Percentiles rank a stretch among this genome's conserved stretches.
Conservation (phyloP, 2,888 invertebrate species). For the Drosophila trichaetosa region DNA sequence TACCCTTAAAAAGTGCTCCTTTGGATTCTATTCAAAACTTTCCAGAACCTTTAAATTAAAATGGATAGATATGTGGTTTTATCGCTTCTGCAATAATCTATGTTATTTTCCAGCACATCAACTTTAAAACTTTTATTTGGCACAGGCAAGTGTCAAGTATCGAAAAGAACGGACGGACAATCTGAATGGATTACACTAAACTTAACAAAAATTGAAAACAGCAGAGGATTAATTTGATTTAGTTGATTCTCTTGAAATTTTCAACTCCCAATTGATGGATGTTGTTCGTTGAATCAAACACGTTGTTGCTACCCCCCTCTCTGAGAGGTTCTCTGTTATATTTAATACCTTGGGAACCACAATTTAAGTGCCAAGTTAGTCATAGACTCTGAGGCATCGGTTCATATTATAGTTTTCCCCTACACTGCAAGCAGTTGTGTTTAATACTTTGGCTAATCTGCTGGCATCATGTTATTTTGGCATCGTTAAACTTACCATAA, state of each 20-base stretch:
- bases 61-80: neutral
- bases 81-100: too few relatives aligned
- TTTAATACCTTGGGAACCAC: constrained; percentile 3
- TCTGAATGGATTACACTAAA: neutral
- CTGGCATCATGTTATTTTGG: constrained; percentile 58
- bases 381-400: neutral
- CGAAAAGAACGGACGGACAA: neutral
- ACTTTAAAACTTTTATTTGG: too few relatives aligned
- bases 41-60: neutral
- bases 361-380: constrained; percentile 18
- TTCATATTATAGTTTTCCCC: neutral
- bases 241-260: neutral
- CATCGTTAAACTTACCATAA: constrained; percentile 70
- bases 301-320: constrained; percentile 1
- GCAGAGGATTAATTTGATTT: neutral
- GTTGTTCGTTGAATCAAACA: constrained; percentile 3
- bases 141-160: too few relatives aligned
- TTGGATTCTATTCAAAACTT: neutral
- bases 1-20: neutral
- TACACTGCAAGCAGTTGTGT: constrained; percentile 6
- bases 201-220: neutral
- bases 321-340: neutral
- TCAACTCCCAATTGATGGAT: neutral
- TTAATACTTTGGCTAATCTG: constrained; percentile 32
- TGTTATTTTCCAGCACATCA: too few relatives aligned